phyloP scores from a whole-genome alignment of 2,113 vertebrate genomes.

The Spizaetus ornatus region DNA sequence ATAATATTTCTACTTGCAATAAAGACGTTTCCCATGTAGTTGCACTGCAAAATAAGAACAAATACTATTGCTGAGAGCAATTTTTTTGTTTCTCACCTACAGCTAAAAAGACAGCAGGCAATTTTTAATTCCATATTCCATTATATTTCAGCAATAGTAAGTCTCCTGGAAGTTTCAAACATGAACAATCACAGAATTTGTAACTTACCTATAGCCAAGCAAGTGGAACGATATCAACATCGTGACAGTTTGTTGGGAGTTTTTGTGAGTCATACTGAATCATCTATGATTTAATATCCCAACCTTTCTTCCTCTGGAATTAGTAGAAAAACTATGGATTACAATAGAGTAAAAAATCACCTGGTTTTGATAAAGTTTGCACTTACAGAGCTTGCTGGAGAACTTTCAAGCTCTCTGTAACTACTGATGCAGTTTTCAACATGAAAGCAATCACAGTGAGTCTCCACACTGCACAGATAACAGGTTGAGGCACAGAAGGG shows the following conservation, averaged over 20 bases:
- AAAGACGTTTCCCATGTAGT: neutral
- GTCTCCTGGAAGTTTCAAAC: neutral
- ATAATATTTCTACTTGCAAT: neutral
- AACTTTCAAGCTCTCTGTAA: neutral
- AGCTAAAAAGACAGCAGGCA: neutral
- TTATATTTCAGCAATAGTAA: neutral
- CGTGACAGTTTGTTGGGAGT: fast-evolving
- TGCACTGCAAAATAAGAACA: neutral
- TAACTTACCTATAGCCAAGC: neutral
- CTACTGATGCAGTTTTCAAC: neutral
- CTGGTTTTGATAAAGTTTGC: neutral
- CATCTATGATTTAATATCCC: neutral
- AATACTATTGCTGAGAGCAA: neutral
- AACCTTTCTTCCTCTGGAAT: neutral
- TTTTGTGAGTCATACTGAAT: neutral
- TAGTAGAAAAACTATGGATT: neutral
- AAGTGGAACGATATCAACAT: neutral
- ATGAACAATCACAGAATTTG: neutral
- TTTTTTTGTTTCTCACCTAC: neutral
- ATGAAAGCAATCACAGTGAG: neutral
- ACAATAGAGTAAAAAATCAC: neutral
- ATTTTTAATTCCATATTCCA: neutral
- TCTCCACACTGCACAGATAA: neutral
- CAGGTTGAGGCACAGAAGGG: neutral
- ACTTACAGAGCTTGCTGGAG: neutral